Evolutionary conservation across 2,888 invertebrate genomes (phyloP).

Genomic region (Gonocerus acuteangulatus): DNA sequence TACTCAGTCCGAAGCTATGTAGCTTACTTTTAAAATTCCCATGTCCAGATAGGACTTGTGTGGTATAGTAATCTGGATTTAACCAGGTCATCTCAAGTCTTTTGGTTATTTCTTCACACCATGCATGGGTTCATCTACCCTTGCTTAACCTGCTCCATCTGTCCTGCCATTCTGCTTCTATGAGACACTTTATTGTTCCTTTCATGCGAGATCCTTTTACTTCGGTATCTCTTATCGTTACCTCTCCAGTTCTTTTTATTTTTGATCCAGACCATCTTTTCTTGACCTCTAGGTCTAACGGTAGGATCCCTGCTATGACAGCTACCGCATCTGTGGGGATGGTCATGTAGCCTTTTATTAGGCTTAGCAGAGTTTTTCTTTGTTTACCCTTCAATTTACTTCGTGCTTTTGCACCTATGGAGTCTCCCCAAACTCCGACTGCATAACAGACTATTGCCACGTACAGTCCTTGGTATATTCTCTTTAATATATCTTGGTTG

Average conservation of each 20-base stretch:
- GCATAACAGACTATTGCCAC: background rate
- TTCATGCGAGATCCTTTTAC: background rate
- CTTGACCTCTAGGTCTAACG: background rate
- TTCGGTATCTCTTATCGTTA: background rate
- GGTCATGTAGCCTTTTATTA: conserved; percentile 6
- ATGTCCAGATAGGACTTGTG: background rate
- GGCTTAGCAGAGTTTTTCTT: background rate
- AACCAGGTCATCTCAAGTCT: background rate
- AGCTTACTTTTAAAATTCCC: background rate
- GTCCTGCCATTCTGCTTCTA: background rate
- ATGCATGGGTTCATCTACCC: background rate
- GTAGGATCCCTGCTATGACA: background rate
- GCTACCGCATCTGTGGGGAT: background rate
- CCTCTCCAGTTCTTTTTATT: background rate
- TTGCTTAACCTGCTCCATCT: background rate
- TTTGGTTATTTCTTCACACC: background rate
- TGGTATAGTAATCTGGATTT: background rate
- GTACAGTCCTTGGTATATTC: background rate
- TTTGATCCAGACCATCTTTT: background rate
- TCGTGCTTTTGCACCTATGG: background rate
- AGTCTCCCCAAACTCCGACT: background rate
- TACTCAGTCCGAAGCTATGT: background rate
- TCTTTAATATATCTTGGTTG: background rate
- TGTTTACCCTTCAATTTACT: background rate
- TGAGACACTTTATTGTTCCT: background rate